Evolutionary conservation across 2,113 vertebrate species (phyloP).

Genomic region (Sitta europaea): DNA sequence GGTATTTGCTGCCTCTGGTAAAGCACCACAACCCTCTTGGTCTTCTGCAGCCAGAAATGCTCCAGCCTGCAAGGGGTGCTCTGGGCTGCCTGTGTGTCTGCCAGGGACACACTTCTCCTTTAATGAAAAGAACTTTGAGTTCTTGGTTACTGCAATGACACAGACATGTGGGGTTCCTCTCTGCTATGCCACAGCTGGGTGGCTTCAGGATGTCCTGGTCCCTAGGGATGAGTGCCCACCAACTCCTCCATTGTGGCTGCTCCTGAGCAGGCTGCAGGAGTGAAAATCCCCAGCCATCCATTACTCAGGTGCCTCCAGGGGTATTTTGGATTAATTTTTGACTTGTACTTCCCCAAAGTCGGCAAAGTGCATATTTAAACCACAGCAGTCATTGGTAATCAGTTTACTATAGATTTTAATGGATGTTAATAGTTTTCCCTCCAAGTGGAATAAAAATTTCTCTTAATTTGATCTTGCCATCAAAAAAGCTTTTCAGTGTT

Average conservation of each 20-base stretch:
- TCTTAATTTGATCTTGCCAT: slow-evolving; percentile 19
- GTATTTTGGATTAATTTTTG: background rate
- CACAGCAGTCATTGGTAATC: slow-evolving; percentile 5
- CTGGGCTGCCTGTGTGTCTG: background rate
- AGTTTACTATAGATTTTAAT: slow-evolving; percentile 58
- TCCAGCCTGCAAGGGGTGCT: background rate
- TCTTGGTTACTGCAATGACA: accelerated
- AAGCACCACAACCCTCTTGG: background rate
- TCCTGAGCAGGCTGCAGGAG: background rate
- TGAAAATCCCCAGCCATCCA: background rate
- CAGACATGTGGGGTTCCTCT: accelerated
- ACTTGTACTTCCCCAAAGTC: background rate
- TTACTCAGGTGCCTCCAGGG: background rate
- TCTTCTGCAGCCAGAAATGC: background rate
- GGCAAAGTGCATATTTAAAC: background rate
- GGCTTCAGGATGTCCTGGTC: accelerated
- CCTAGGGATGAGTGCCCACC: background rate
- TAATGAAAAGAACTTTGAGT: background rate
- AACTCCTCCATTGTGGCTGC: background rate
- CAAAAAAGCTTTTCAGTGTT: background rate
- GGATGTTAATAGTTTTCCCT: slow-evolving; percentile 51
- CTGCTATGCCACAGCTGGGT: accelerated
- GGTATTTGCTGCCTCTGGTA: accelerated
- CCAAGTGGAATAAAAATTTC: slow-evolving; percentile 39
- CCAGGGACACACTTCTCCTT: background rate